Conservation (phyloP, 2,113 vertebrate genomes). For the Rhinopomastus cyanomelas region DNA sequence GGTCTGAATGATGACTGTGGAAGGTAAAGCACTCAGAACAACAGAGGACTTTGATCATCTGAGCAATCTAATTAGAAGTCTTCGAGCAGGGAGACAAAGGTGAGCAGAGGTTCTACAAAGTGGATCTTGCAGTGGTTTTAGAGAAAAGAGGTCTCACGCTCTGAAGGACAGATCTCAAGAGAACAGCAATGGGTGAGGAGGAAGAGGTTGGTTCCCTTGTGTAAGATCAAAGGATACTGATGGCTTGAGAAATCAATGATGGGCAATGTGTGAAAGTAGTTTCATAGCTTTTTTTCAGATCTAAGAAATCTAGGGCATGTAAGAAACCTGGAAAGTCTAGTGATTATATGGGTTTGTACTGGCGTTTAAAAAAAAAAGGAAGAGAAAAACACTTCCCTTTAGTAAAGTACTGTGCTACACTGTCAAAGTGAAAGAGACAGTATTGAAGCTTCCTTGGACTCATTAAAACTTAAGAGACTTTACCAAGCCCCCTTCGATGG, state of each 20-base stretch:
- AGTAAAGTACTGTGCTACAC: background rate
- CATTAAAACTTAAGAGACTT: background rate
- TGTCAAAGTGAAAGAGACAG: background rate
- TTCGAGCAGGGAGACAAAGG: background rate
- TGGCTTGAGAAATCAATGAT: background rate
- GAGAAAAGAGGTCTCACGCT: background rate
- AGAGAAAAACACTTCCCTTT: accelerated
- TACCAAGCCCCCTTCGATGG: background rate
- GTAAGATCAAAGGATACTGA: background rate
- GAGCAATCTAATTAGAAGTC: constrained; percentile 12
- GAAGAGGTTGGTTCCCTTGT: background rate
- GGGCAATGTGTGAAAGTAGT: background rate
- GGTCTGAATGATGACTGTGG: background rate
- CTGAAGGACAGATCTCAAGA: background rate
- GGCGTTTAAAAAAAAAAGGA: background rate
- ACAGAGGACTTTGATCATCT: background rate
- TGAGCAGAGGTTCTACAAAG: constrained; percentile 20
- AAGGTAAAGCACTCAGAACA: background rate
- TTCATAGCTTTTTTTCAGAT: background rate
- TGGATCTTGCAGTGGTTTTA: background rate
- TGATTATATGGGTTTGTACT: background rate
- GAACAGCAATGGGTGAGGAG: background rate
- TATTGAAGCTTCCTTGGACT: background rate
- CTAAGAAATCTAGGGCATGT: background rate
- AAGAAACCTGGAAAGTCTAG: background rate